Evolutionary conservation across 2,113 vertebrate species (phyloP).

Genomic region (Irena cyanogastra): DNA sequence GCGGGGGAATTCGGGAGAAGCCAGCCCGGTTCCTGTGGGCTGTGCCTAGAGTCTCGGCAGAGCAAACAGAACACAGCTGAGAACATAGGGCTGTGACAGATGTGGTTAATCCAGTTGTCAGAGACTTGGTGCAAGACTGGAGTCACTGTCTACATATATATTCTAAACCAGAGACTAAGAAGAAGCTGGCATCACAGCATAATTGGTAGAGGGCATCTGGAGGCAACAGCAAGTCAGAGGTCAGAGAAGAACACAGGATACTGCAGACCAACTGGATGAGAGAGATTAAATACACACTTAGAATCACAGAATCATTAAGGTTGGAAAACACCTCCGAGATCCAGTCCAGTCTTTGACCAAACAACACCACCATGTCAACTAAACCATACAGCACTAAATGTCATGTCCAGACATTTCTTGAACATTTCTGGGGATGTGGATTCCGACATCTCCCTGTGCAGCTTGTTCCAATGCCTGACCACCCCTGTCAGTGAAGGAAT

Average conservation of each 20-base stretch:
- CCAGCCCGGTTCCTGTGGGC: background rate
- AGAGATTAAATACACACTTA: background rate
- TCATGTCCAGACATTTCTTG: background rate
- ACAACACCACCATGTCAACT: background rate
- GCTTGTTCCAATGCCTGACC: background rate
- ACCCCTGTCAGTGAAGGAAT: background rate
- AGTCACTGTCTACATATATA: background rate
- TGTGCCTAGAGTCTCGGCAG: accelerated
- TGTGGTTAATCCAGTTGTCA: background rate
- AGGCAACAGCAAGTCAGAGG: background rate
- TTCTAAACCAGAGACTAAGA: background rate
- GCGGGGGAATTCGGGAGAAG: background rate
- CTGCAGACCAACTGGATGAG: background rate
- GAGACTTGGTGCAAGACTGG: background rate
- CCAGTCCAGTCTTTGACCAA: background rate
- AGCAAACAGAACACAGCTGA: background rate
- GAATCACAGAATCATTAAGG: background rate
- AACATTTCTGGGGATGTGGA: background rate
- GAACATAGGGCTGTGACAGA: accelerated
- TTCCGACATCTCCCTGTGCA: background rate
- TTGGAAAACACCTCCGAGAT: background rate
- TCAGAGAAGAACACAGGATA: background rate
- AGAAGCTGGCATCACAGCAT: background rate
- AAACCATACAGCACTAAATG: background rate
- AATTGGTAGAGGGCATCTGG: background rate